Conservation (phyloP, 2,888 invertebrate species). For the Timema podura region DNA sequence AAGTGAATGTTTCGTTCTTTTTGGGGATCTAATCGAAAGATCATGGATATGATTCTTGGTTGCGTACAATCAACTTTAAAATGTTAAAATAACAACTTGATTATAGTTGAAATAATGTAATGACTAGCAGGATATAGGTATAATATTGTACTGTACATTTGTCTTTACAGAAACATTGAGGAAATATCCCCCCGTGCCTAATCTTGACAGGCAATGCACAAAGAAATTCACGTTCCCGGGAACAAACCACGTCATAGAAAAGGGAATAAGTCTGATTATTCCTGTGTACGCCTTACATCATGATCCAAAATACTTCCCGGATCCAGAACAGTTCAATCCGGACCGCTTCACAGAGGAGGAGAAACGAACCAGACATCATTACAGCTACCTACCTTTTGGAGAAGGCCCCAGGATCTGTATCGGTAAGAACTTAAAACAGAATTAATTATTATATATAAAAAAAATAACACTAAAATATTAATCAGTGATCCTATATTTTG, state of each 20-base stretch:
- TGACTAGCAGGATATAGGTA: too few relatives aligned
- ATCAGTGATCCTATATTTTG: too few relatives aligned
- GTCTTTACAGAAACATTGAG: slow-evolving; percentile 31
- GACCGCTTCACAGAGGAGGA: slow-evolving; percentile 36
- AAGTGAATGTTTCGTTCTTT: too few relatives aligned
- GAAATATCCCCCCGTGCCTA: slow-evolving; percentile 19
- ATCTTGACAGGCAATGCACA: slow-evolving; percentile 12
- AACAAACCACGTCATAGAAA: neutral
- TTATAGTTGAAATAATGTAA: too few relatives aligned
- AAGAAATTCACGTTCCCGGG: slow-evolving; percentile 6
- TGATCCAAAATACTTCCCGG: slow-evolving; percentile 36
- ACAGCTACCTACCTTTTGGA: slow-evolving; percentile 27
- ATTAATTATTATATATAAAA: too few relatives aligned
- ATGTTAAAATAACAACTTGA: too few relatives aligned
- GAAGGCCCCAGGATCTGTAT: slow-evolving; percentile 27
- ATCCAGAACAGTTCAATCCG: slow-evolving; percentile 39
- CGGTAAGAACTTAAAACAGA: slow-evolving; percentile 16
- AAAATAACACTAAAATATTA: too few relatives aligned
- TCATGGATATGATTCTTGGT: too few relatives aligned
- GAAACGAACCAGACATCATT: slow-evolving; percentile 31
- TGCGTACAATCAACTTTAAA: too few relatives aligned
- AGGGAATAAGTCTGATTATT: slow-evolving; percentile 34
- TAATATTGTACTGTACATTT: too few relatives aligned
- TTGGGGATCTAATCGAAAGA: too few relatives aligned
- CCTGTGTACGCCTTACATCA: slow-evolving; percentile 36